Base-by-base conservation (phyloP, 2,113 vertebrate genomes). In the Dicerorhinus sumatrensis region DNA sequence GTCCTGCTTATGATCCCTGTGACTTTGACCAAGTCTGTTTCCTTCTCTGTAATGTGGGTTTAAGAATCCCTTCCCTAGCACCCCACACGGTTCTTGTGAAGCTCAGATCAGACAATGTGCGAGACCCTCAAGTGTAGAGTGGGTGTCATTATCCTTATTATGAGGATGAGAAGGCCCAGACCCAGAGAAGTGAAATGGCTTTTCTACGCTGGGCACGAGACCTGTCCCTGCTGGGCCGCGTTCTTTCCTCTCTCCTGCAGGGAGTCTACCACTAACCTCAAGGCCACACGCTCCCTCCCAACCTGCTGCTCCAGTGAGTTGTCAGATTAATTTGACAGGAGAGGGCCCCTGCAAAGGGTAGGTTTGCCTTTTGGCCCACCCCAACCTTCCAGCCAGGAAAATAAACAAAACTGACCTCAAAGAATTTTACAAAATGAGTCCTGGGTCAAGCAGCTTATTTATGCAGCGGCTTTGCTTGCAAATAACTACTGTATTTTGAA, bases 311-410 rank as follows among this genome's bases (percentile, higher is more conserved):
- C 87, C 65, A 84, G 29, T 11, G 27, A 80, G 6, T 31, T 9
- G 58, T 69, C 89, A 92, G 51, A 73, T 96, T 81, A 54, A 95
- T 91, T 65, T 89, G 83, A 84, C 63, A 62, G 27, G 23, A 80
- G 51, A 73, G 54, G 31, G 5, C 16, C 75, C 13, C 39, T 46
- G 48, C 27, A 70, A 62, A 90, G 89, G 90, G 67, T 42, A 82
- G 89, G 1, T 48, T 89, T 94, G 82, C 87, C 91, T 65, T 91
- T 75, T 67, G 70, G 91, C 31, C 36, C 14, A 72, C 20, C 87
- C 42, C 3, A 27, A 48, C n/a, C 36, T 93, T 77, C 88, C 20
- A 84, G 39, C 29, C 33, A 72, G 39, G 70, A 77, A 81, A 84
- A 29, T 51, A 54, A 87, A 56, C n/a, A 90, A 85, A 63, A 82